Percentiles rank a stretch among this genome's conserved stretches.
Evolutionary conservation across 2,888 invertebrate species (phyloP).

Genomic region (Agrenia bidenticulata): DNA sequence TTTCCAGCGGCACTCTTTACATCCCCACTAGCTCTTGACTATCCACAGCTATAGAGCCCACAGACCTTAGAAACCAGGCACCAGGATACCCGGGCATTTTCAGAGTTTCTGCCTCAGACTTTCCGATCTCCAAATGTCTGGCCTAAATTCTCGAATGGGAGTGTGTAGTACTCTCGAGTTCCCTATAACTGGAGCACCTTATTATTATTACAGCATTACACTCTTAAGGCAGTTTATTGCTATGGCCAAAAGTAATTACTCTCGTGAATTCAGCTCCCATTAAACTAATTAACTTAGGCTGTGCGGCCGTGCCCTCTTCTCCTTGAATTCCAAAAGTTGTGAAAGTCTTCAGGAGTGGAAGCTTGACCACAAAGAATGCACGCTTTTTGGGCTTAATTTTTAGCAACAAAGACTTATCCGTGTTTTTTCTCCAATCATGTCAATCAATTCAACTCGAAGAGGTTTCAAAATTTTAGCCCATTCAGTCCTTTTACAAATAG

Average conservation of each 20-base stretch:
- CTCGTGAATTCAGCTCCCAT: conserved; percentile 13
- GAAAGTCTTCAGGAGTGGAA: not conserved
- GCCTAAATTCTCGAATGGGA: too few relatives aligned
- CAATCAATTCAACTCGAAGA: conserved; percentile 3
- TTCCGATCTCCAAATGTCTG: too few relatives aligned
- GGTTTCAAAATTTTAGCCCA: not conserved
- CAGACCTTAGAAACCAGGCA: too few relatives aligned
- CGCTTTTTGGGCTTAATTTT: too few relatives aligned
- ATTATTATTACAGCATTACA: not conserved
- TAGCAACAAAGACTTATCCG: too few relatives aligned
- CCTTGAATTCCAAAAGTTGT: not conserved
- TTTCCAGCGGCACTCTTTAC: conserved; percentile 8
- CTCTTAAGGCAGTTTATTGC: not conserved
- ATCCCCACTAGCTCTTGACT: not conserved
- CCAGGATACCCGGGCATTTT: too few relatives aligned
- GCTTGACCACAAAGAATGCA: too few relatives aligned
- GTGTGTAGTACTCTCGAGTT: too few relatives aligned
- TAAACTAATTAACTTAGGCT: conserved; percentile 15
- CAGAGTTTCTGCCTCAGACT: too few relatives aligned
- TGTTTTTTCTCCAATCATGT: too few relatives aligned
- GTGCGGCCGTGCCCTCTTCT: not conserved
- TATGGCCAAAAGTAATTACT: conserved; percentile 18
- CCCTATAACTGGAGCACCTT: not conserved
- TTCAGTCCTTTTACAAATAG: too few relatives aligned
- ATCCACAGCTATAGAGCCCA: too few relatives aligned